Base-by-base conservation (phyloP, 2,888 invertebrate species). In the Atrina japonica region DNA sequence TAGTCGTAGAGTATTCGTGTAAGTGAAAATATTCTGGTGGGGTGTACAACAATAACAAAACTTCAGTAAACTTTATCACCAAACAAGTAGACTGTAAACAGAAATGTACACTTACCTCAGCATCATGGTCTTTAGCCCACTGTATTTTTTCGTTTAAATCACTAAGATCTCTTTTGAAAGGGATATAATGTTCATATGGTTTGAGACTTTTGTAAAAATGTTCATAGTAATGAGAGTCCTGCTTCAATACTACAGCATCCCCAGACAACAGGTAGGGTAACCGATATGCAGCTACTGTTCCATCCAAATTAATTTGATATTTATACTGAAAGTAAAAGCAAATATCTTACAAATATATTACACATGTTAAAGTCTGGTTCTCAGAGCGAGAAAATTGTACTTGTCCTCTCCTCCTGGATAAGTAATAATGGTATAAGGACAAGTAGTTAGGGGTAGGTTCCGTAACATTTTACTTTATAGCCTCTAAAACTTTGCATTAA, bases 201-300 rank as follows among this genome's bases (percentile, higher is more conserved):
- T 92, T 88, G 14, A 98, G 91, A 79, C 95, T 93, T 45, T 93
- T 81, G 88, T 99, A 99, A 91, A 97, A 99, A 92, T 96, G 95
- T 92, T 99, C 98, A 89, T 97, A 96, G 91, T 96, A 98, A n/a
- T 94, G 93, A 0, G 98, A 98, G 29, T 95, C 94, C 91, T 97
- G 97, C 91, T 99, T 99, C 16, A 99, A 92, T 16, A 98, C 94
- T 71, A 97, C 91, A 0, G 96, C 94, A 84, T 96, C 95, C 1
- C 98, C 97, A 52, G 94, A 95, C 75, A 99, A 91, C 23, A 99
- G 92, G 90, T 97, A 98, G 0, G 98, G 98, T 78, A 97, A 93
- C 75, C 98, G 93, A 90, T 98, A 99, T 0, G 98, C 96, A 23
- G 98, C 98, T 18, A 99, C 98, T 45, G 98, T 97, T 18, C 99